These are phyloP conservation scores for Graptemys geographica DNA, from an alignment of 2,797 vertebrate species.

Conservation along the genomic window DNA sequence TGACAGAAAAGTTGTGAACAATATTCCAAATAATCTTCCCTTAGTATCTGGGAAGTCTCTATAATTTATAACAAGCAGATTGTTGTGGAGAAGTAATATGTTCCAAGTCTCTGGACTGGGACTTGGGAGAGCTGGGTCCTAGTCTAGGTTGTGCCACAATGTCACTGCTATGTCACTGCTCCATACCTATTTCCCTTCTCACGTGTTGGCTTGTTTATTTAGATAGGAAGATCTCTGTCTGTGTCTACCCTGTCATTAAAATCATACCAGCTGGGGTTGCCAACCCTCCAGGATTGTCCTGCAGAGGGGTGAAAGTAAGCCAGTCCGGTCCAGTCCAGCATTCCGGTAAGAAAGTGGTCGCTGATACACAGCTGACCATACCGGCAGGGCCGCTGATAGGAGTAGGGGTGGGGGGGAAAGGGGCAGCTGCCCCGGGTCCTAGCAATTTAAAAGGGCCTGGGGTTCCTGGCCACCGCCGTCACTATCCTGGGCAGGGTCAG, in stretches of 20 bases:
- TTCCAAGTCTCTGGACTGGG: neutral
- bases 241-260: neutral
- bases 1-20: neutral
- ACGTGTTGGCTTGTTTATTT: neutral
- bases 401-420: fast-evolving
- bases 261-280: neutral
- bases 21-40: neutral
- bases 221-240: neutral
- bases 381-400: too few species aligned
- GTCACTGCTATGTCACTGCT: neutral
- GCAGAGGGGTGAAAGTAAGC: too few species aligned
- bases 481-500: too few species aligned
- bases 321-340: too few species aligned
- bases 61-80: neutral
- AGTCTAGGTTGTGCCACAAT: neutral
- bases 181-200: neutral
- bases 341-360: too few species aligned
- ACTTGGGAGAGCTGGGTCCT: neutral
- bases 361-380: too few species aligned
- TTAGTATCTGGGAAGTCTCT: neutral
- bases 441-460: too few species aligned
- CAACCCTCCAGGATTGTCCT: neutral
- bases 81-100: neutral
- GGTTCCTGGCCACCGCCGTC: too few species aligned
- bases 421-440: too few species aligned